These are phyloP conservation scores for Gadus chalcogrammus DNA, from an alignment of 2,113 vertebrate genomes.

Conservation along the genomic window DNA sequence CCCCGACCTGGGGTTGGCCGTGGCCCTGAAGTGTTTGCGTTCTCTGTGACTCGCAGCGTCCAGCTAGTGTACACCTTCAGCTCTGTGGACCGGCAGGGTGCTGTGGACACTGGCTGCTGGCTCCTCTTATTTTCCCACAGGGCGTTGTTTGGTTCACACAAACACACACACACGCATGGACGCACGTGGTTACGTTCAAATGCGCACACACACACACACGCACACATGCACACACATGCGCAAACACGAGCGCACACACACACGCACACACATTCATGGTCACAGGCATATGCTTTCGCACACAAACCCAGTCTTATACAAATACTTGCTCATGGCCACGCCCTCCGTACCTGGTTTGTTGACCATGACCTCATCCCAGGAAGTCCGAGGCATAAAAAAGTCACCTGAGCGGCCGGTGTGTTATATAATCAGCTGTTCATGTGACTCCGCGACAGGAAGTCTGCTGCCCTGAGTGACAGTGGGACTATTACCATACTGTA, in stretches of 20 bases:
- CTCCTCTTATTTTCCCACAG: slow-evolving; percentile 29
- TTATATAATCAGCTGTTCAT: slow-evolving; percentile 69
- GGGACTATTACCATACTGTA: slow-evolving; percentile 13
- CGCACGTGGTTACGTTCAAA: not conserved
- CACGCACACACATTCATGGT: not conserved
- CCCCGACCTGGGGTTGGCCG: no score
- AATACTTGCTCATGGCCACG: not conserved
- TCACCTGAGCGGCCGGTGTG: slow-evolving; percentile 56
- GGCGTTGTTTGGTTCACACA: slow-evolving; percentile 35
- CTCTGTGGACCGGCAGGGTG: slow-evolving; percentile 7
- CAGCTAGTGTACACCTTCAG: not conserved
- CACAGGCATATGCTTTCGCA: no score
- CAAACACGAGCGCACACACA: not conserved
- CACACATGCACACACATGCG: slow-evolving; percentile 12
- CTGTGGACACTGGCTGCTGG: slow-evolving; percentile 8
- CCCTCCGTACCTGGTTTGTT: slow-evolving; percentile 38
- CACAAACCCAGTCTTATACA: no score
- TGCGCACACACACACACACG: not conserved
- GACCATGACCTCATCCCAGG: slow-evolving; percentile 67
- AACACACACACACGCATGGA: not conserved
- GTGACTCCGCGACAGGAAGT: slow-evolving; percentile 39
- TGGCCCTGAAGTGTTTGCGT: no score
- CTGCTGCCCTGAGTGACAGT: slow-evolving; percentile 38
- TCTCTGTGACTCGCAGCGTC: no score
- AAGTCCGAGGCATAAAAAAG: slow-evolving; percentile 49